Evolutionary conservation across 2,797 vertebrate genomes (phyloP).

Genomic region (Glossophaga mutica): DNA sequence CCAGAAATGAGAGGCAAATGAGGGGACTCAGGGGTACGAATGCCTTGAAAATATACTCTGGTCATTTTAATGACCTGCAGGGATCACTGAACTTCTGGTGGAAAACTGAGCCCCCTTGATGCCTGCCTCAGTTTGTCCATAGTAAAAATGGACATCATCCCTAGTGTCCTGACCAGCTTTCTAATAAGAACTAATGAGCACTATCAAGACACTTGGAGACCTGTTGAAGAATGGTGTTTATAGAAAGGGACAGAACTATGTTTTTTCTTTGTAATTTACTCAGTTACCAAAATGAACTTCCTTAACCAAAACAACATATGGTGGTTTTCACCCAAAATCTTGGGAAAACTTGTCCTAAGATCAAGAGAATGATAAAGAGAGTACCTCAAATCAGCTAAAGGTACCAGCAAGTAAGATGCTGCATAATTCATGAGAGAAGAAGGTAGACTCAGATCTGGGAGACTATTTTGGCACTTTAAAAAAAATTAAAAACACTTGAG

Average conservation of each 20-base stretch:
- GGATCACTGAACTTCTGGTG: background rate
- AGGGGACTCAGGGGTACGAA: background rate
- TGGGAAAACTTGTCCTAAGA: background rate
- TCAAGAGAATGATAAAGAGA: background rate
- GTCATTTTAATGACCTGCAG: too few relatives aligned
- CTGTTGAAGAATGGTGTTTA: background rate
- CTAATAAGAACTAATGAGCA: background rate
- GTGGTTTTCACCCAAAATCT: background rate
- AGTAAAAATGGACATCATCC: background rate
- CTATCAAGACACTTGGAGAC: background rate
- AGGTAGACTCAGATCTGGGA: background rate
- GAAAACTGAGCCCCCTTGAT: background rate
- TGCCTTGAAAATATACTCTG: background rate
- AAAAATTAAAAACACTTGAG: background rate
- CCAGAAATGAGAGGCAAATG: too few relatives aligned
- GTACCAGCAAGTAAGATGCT: background rate
- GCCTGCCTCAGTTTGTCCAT: background rate
- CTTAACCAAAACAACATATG: background rate
- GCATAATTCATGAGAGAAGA: background rate
- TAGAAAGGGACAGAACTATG: background rate
- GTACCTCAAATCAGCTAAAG: background rate
- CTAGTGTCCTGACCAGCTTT: background rate
- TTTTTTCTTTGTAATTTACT: background rate
- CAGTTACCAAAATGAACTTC: background rate
- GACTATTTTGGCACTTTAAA: background rate